These are phyloP conservation scores for Caradrina clavipalpis DNA, from an alignment of 2,888 invertebrate genomes.

Conservation along the genomic window DNA sequence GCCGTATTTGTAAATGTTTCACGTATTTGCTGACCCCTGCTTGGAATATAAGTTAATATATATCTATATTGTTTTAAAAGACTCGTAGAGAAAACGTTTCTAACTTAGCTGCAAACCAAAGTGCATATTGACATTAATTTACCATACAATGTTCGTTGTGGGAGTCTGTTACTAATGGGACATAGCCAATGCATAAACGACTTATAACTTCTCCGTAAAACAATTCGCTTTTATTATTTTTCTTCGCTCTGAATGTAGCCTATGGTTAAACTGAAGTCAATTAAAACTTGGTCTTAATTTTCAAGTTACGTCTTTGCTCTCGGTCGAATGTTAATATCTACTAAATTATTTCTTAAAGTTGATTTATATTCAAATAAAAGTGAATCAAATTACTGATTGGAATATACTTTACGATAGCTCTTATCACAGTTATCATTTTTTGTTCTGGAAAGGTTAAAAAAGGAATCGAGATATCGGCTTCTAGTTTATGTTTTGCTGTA, in stretches of 20 bases:
- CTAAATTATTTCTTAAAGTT: slow-evolving; percentile 54
- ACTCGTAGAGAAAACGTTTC: slow-evolving; percentile 18
- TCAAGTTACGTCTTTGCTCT: slow-evolving; percentile 57
- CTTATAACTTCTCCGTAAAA: slow-evolving; percentile 32
- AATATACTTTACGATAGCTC: slow-evolving; percentile 18
- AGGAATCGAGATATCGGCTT: neutral
- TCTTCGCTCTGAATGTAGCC: slow-evolving; percentile 45
- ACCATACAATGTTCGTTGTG: slow-evolving; percentile 9
- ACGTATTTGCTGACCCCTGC: slow-evolving; percentile 49
- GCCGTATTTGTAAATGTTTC: slow-evolving; percentile 50
- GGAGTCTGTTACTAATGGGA: slow-evolving; percentile 13
- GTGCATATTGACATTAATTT: slow-evolving; percentile 43
- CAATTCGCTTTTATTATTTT: slow-evolving; percentile 40
- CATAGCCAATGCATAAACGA: slow-evolving; percentile 3
- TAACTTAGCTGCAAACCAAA: slow-evolving; percentile 18
- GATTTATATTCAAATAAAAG: slow-evolving; percentile 57
- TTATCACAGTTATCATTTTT: neutral
- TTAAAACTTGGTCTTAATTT: slow-evolving; percentile 63
- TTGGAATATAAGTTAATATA: slow-evolving; percentile 32
- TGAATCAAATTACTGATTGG: slow-evolving; percentile 39
- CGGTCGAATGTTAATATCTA: slow-evolving; percentile 51
- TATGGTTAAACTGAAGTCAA: slow-evolving; percentile 58
- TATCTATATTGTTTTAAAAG: slow-evolving; percentile 47
- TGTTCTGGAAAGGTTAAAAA: neutral
- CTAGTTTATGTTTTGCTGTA: neutral